Evolutionary conservation across 1,140 invertebrate genomes (phyloP), one percentile per base, ranked within the genome.

Genomic region (Drosophila leontia): DNA sequence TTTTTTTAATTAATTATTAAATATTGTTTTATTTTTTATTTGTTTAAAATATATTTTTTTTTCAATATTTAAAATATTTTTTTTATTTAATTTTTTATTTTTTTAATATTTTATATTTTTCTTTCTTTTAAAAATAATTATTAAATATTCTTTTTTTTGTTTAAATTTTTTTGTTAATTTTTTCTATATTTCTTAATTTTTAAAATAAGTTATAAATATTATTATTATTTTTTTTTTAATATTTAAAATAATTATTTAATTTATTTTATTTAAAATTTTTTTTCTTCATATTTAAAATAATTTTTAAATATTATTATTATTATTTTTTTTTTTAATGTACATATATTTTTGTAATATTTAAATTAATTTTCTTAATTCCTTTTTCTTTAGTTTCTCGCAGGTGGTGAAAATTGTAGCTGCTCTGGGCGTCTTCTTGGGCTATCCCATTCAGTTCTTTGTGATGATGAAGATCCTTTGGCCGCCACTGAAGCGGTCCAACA

Each of bases 401-500:
- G 88, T 94, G 74, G 93, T 95, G 57, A 93, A 95, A 93, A 79
- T 97, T 3, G 94, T 96, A 23, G 97, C 97, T 91, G 95, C 96
- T 0, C 51, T 96, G 7, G 96, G 96, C 17, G 96, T 98, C 74
- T 95, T 97, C 75, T 93, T 97, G 55, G 95, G 96, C 0, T 98
- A 97, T 93, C 95, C 96, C n/a, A 93, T 98, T 51, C 97, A 98
- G 93, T 96, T 98, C 80, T 98, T 98, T 91, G 96, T 98, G 3
- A 96, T 97, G 42, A 93, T 95, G 26, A 95, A 94, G 32, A 95
- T 96, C 37, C 93, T 95, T 26, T 96, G 95, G 95, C 94, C 94
- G 0, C 80, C 76, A 26, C 75, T 95, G 0, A 75, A 92, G n/a
- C 81, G 93, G 3, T 90, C 90, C 29, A 94, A 94, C 47, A 93